Evolutionary conservation across 2,888 invertebrate species (phyloP).

Genomic region (Patella pellucida): DNA sequence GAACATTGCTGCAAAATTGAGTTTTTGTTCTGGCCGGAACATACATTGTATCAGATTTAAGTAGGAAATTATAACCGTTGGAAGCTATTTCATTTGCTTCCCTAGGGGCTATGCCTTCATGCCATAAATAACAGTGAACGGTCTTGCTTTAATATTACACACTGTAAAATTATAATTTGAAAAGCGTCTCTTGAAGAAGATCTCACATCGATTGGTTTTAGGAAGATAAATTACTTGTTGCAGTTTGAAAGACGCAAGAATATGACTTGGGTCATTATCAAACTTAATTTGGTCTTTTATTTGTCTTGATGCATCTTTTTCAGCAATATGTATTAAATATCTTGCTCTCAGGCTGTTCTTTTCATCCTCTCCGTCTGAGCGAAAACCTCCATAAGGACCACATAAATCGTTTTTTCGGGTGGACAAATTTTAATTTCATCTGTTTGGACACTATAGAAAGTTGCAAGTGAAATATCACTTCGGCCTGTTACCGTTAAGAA

Average conservation of each 20-base stretch:
- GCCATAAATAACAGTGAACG: not conserved
- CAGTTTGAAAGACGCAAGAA: not conserved
- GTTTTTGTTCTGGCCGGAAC: slow-evolving; percentile 17
- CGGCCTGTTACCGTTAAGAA: not conserved
- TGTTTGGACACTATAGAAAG: not conserved
- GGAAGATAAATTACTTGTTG: slow-evolving; percentile 4
- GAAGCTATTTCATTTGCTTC: slow-evolving; percentile 4
- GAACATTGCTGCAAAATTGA: slow-evolving; percentile 17
- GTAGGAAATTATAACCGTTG: not conserved
- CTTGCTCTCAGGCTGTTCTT: not conserved
- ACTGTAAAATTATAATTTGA: slow-evolving; percentile 6
- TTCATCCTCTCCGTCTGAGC: not conserved
- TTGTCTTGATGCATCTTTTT: not conserved
- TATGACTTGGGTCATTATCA: not conserved
- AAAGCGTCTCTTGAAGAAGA: not conserved
- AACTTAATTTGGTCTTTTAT: not conserved
- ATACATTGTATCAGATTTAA: slow-evolving; percentile 1
- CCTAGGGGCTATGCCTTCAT: not conserved
- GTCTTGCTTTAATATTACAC: not conserved
- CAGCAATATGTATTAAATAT: not conserved
- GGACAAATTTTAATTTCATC: not conserved
- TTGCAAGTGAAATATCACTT: not conserved
- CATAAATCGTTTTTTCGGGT: not conserved
- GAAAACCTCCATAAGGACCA: not conserved
- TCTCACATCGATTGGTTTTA: not conserved